phyloP scores from a whole-genome alignment of 92 coral and sea anemone genomes.

The Epizoanthus stellaris region DNA sequence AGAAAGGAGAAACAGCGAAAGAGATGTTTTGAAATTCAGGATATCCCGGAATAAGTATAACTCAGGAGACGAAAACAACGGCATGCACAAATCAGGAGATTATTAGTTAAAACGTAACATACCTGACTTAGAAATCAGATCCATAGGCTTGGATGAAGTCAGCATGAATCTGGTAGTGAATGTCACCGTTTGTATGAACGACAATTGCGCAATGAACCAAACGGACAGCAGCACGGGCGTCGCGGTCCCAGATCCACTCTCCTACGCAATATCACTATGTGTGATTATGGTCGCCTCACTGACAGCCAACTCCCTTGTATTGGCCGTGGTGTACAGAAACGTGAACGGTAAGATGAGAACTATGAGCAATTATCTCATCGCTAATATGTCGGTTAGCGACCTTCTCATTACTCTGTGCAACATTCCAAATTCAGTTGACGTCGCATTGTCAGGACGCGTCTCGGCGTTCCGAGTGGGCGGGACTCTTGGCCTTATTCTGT shows the following conservation, averaged over 20 bases:
- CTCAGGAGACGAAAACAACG: too few relatives aligned
- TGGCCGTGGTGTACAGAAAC: constrained; percentile 2
- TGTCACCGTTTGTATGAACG: not conserved
- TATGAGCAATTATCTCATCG: constrained; percentile 21
- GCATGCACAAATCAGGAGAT: too few relatives aligned
- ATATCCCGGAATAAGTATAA: too few relatives aligned
- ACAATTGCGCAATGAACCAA: not conserved
- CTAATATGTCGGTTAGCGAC: constrained; percentile 13
- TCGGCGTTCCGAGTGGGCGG: constrained; percentile 15
- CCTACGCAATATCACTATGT: constrained; percentile 6
- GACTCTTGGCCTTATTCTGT: not conserved
- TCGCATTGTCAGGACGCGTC: constrained; percentile 1
- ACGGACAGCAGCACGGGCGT: too few relatives aligned
- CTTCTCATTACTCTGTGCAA: constrained; percentile 12
- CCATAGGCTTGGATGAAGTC: not conserved
- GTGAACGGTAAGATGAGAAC: constrained; percentile 21
- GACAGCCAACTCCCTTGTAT: not conserved
- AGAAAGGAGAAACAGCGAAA: too few relatives aligned
- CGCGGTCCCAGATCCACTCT: not conserved
- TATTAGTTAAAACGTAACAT: too few relatives aligned
- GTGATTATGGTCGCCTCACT: constrained; percentile 3
- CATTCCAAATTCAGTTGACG: constrained; percentile 14
- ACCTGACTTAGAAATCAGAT: too few relatives aligned
- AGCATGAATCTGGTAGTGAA: not conserved
- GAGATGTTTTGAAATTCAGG: too few relatives aligned